These are phyloP conservation scores for Fulmarus glacialis DNA, from an alignment of 2,113 vertebrate genomes.

Conservation along the genomic window DNA sequence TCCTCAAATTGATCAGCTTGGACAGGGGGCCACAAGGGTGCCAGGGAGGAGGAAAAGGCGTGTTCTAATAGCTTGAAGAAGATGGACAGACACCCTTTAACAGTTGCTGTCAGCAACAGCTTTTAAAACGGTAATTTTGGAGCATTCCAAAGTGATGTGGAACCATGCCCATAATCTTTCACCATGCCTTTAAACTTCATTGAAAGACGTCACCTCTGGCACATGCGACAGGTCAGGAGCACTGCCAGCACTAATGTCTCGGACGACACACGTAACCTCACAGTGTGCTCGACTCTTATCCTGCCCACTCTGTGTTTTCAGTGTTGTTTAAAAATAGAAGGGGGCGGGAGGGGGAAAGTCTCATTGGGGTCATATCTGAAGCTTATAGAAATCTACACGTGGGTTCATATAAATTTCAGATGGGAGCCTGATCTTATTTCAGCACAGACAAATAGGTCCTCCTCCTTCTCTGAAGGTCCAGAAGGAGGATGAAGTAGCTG, in stretches of 20 bases:
- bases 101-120: neutral
- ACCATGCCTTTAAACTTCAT: neutral
- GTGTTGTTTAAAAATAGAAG: neutral
- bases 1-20: neutral
- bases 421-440: neutral
- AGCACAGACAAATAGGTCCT: neutral
- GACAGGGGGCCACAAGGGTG: neutral
- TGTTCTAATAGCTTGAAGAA: neutral
- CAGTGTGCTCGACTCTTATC: neutral
- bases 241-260: neutral
- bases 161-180: neutral
- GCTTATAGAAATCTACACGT: neutral
- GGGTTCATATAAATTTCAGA: neutral
- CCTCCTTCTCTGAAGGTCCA: neutral
- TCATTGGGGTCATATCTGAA: neutral
- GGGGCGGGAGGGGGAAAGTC: accelerated
- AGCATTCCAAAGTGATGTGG: neutral
- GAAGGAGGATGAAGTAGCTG: neutral
- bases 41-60: neutral
- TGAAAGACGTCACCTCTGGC: neutral
- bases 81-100: neutral
- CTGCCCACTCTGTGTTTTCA: neutral
- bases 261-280: neutral
- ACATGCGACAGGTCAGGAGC: neutral
- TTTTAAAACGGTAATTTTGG: neutral